Conservation (phyloP, 2,113 vertebrate species). For the Gasterosteus nipponicus region DNA sequence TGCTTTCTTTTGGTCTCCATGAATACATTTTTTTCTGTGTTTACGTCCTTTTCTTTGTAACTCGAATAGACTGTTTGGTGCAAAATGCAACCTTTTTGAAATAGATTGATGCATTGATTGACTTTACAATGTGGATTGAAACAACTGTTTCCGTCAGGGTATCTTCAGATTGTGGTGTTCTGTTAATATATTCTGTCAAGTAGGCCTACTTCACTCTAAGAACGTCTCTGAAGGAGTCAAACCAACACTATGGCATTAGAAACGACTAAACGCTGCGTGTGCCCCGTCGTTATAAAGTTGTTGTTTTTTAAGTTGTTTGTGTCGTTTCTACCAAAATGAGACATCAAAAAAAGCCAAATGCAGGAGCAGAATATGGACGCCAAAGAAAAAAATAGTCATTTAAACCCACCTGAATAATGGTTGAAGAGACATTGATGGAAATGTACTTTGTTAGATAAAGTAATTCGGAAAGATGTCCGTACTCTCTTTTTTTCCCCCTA, state of each 20-base stretch:
- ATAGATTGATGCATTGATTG: not conserved
- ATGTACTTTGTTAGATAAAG: slow-evolving; percentile 70
- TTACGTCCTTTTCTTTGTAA: not conserved
- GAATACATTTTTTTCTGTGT: not conserved
- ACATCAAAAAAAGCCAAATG: not conserved
- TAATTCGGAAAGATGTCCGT: slow-evolving; percentile 62
- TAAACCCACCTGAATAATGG: slow-evolving; percentile 52
- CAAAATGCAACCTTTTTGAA: not conserved
- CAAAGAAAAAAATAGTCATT: slow-evolving; percentile 17
- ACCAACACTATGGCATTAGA: not conserved
- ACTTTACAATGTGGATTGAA: not conserved
- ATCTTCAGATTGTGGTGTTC: not conserved
- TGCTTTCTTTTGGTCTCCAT: not conserved
- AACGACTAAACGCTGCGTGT: not conserved
- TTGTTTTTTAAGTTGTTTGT: not conserved
- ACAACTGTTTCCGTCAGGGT: not conserved
- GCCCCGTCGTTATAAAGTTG: not conserved
- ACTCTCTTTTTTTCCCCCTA: slow-evolving; percentile 20
- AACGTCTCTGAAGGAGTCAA: not conserved
- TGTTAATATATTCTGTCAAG: not conserved
- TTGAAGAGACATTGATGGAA: slow-evolving; percentile 73
- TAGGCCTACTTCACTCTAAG: not conserved
- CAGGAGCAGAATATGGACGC: slow-evolving; percentile 19
- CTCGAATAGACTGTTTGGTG: not conserved
- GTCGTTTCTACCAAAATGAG: not conserved